Evolutionary conservation across 1,140 invertebrate species (phyloP).

Genomic region (Sycophaga agraensis): DNA sequence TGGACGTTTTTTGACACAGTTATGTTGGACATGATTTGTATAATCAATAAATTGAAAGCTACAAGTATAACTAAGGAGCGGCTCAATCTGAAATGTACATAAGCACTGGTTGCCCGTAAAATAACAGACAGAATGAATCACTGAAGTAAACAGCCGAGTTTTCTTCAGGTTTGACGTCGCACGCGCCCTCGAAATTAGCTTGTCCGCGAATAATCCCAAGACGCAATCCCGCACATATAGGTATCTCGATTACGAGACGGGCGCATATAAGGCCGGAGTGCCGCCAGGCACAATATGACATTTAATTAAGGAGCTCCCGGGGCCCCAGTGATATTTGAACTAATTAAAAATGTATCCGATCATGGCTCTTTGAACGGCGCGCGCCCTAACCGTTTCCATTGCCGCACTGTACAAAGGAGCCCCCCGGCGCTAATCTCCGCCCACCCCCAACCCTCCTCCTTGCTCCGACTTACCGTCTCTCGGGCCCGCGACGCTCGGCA

Average conservation of each 20-base stretch:
- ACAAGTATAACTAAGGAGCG: too few relatives aligned
- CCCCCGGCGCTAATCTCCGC: constrained; percentile 50
- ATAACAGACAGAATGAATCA: background rate
- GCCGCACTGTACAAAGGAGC: constrained; percentile 45
- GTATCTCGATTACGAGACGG: too few relatives aligned
- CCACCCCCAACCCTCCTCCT: constrained; percentile 32
- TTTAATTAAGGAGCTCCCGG: constrained; percentile 54
- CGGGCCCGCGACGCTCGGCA: constrained; percentile 5
- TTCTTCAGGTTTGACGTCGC: too few relatives aligned
- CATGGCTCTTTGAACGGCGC: constrained; percentile 57
- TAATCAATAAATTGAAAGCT: too few relatives aligned
- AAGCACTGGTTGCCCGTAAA: too few relatives aligned
- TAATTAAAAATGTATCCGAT: constrained; percentile 60
- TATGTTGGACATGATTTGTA: too few relatives aligned
- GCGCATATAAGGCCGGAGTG: background rate
- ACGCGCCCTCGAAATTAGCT: background rate
- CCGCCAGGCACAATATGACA: constrained; percentile 51
- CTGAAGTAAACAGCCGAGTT: constrained; percentile 9
- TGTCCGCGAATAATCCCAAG: background rate
- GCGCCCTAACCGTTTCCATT: constrained; percentile 49
- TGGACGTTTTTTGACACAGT: too few relatives aligned
- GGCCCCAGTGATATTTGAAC: constrained; percentile 52
- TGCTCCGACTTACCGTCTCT: constrained; percentile 23
- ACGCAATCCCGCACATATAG: too few relatives aligned
- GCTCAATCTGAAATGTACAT: too few relatives aligned